Percentiles rank a stretch among this genome's conserved stretches.
These are phyloP conservation scores for Drosophila murphyi DNA, from an alignment of 1,140 invertebrate genomes.

Conservation along the genomic window DNA sequence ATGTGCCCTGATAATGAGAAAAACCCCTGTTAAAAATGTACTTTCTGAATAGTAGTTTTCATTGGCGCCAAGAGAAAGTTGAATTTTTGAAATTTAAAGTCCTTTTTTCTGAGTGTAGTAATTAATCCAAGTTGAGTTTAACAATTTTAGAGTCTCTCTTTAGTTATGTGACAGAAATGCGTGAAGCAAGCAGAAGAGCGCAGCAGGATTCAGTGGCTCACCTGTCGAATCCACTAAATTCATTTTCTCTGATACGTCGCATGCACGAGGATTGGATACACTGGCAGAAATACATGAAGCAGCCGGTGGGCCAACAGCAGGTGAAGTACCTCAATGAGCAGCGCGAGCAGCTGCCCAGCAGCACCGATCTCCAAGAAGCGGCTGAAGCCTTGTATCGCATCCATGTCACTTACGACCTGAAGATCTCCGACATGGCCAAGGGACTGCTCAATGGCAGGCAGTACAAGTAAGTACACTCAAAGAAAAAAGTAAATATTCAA, in stretches of 20 bases:
- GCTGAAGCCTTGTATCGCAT: slow-evolving; percentile 95
- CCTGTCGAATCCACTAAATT: slow-evolving; percentile 70
- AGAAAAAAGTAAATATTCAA: background rate
- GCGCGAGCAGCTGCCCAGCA: slow-evolving; percentile 90
- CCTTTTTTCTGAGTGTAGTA: no score
- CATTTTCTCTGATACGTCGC: slow-evolving; percentile 67
- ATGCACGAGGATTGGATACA: slow-evolving; percentile 69
- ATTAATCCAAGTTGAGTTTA: no score
- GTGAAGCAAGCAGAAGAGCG: slow-evolving; percentile 90
- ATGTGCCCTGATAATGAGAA: no score
- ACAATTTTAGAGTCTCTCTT: no score
- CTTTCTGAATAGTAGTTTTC: no score
- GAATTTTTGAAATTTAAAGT: no score
- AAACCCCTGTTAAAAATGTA: background rate
- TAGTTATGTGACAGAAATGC: slow-evolving; percentile 44
- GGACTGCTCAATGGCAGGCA: slow-evolving; percentile 94
- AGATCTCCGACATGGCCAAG: slow-evolving; percentile 92
- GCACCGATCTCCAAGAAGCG: slow-evolving; percentile 96
- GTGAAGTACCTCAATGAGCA: slow-evolving; percentile 88
- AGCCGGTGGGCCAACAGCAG: slow-evolving; percentile 76
- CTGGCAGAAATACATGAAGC: slow-evolving; percentile 63
- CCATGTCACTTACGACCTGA: slow-evolving; percentile 97
- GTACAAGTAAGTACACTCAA: slow-evolving; percentile 87
- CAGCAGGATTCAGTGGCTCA: slow-evolving; percentile 88
- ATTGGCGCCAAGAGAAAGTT: no score